These are phyloP conservation scores for Anodontia alba DNA, from an alignment of 2,888 invertebrate genomes.

Conservation along the genomic window DNA sequence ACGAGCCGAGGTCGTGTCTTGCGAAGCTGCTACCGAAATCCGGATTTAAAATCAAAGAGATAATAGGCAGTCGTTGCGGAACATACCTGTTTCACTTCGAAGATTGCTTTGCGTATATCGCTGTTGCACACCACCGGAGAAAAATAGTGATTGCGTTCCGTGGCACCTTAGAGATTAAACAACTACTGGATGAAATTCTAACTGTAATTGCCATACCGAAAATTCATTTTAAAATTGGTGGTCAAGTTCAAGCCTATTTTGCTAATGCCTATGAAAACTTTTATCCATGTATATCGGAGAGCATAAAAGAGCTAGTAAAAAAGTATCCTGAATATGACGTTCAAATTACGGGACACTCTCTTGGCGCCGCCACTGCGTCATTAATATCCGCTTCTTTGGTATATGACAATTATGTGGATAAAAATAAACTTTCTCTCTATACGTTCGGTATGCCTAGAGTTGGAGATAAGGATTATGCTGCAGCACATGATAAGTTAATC, in stretches of 20 bases:
- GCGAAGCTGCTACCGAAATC: background rate
- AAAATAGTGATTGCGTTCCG: constrained; percentile 34
- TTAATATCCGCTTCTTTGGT: constrained; percentile 32
- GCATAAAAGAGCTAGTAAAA: constrained; percentile 13
- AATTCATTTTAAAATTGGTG: constrained; percentile 27
- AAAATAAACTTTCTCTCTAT: constrained; percentile 29
- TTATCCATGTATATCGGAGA: constrained; percentile 28
- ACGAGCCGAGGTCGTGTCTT: constrained; percentile 10
- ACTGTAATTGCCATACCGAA: constrained; percentile 9
- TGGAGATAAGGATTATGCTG: constrained; percentile 45
- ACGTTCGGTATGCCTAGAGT: constrained; percentile 51
- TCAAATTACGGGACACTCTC: constrained; percentile 46
- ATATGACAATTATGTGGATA: constrained; percentile 21
- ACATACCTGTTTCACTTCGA: constrained; percentile 18
- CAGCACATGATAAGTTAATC: constrained; percentile 31
- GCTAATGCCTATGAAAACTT: constrained; percentile 35
- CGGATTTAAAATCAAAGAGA: constrained; percentile 1
- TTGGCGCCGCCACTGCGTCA: constrained; percentile 50
- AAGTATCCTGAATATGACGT: constrained; percentile 36
- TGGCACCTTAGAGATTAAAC: constrained; percentile 19
- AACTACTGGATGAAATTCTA: constrained; percentile 29
- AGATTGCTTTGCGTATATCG: constrained; percentile 38
- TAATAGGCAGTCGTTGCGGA: constrained; percentile 14
- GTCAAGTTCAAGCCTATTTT: constrained; percentile 47
- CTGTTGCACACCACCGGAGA: constrained; percentile 22